Conservation (phyloP, 2,113 vertebrate genomes). For the Clarias batrachus region DNA sequence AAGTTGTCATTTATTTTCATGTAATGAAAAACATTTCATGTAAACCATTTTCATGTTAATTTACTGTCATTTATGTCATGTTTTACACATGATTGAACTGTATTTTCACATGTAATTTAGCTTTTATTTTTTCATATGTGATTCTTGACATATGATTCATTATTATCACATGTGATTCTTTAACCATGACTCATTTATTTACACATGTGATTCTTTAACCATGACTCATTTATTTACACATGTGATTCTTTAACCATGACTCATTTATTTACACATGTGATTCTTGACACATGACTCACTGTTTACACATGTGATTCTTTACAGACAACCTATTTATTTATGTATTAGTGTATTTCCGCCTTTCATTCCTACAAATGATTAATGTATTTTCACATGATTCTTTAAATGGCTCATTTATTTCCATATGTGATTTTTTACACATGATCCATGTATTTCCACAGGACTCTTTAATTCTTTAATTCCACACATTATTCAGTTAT, state of each 20-base stretch:
- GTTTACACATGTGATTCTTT: too few species aligned
- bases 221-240: neutral
- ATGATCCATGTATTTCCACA: too few species aligned
- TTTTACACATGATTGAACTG: neutral
- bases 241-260: neutral
- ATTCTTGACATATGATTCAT: too few species aligned
- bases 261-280: neutral
- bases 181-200: neutral
- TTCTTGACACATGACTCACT: too few species aligned
- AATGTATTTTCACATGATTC: neutral
- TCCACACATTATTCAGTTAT: too few species aligned
- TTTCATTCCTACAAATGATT: neutral
- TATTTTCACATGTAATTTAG: neutral
- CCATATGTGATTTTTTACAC: neutral
- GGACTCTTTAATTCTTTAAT: too few species aligned
- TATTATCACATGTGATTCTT: neutral
- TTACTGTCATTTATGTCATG: neutral
- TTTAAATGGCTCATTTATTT: neutral
- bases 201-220: neutral
- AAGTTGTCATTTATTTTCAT: too few species aligned
- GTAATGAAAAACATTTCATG: too few species aligned
- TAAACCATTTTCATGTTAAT: too few species aligned
- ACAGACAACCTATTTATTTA: too few species aligned
- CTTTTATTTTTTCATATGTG: neutral
- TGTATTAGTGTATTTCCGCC: too few species aligned